phyloP scores from a whole-genome alignment of 2,888 invertebrate species.

The Scaptomyza polygonia region DNA sequence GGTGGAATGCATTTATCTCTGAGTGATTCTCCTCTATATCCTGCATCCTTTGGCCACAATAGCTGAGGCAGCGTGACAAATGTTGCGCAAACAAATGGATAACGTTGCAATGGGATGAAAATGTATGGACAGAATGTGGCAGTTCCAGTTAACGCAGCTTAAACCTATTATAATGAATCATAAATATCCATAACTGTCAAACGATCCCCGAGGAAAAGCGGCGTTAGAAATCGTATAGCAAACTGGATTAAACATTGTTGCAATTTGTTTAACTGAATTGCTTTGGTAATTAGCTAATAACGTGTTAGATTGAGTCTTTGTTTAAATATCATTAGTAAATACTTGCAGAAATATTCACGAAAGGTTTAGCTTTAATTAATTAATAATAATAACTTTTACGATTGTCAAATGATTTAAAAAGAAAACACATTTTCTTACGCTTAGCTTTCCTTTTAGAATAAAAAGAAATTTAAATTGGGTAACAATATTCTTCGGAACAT shows the following conservation, averaged over 20 bases:
- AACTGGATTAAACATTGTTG: conserved; percentile 49
- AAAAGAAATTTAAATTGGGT: not conserved
- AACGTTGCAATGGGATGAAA: conserved; percentile 48
- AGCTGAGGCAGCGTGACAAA: conserved; percentile 64
- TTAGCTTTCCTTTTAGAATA: not conserved
- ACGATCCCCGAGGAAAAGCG: conserved; percentile 26
- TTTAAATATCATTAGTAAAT: not conserved
- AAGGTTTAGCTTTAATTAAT: not conserved
- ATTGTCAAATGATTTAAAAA: not conserved
- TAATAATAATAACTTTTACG: not conserved
- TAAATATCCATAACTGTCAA: conserved; percentile 77
- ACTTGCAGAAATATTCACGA: not conserved
- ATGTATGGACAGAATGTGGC: conserved; percentile 24
- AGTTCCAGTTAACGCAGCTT: conserved; percentile 39
- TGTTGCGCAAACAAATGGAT: conserved; percentile 80
- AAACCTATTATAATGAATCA: conserved; percentile 67
- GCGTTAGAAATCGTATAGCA: conserved; percentile 28
- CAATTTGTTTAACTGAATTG: conserved; percentile 47
- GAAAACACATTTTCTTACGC: not conserved
- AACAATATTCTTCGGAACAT: too few relatives aligned
- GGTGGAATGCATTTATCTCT: conserved; percentile 51
- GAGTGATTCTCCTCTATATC: conserved; percentile 49
- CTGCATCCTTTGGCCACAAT: conserved; percentile 34
- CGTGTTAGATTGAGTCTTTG: not conserved
- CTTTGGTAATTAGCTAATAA: conserved; percentile 58